Base-by-base conservation (phyloP, 2,888 invertebrate genomes). In the Chorisops tibialis region DNA sequence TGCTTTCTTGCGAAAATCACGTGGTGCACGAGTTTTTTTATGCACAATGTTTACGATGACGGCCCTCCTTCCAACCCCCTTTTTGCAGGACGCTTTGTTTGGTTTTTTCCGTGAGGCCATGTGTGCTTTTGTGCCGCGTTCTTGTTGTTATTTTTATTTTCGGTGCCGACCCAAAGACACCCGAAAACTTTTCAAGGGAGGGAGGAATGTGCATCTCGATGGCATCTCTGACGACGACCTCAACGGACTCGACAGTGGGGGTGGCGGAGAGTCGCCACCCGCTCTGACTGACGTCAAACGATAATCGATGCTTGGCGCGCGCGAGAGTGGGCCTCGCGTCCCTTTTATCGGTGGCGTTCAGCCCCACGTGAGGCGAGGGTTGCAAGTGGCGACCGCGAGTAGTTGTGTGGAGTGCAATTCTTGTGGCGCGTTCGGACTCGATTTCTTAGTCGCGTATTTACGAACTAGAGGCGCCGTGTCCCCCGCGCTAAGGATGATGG, bases 1-100 rank as follows among this genome's bases (percentile, higher is more conserved):
- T 56, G 59, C 63, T 37, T 61, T 48, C 30, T 35, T 63, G 63
- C 63, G 61, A 65, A 65, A 65, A 63, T 63, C 65, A 65, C 65
- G 65, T 65, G 65, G 65, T 59, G 48, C 41, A 45, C 19, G 24
- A n/a, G n/a, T 41, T 60, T 59, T 62, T 38, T 64, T 62, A 37
- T 58, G 58, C 58, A 48, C 19, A 47, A 30, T 41, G 30, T 30
- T 30, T 30, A 30, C 19, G 21, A 16, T 12, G 16, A 14, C 18
- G 12, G 18, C 21, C 9, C 35, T 43, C 22, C 41, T 48, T 24
- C 43, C 21, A 9, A 21, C 39, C 54, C 6, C 30, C 37, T 41
- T 30, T 30, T 30, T 30, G 30, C 30, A 9, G 7, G 30, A 5
- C n/a, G 41, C n/a, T 41, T 16, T 41, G n/a, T 30, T 30, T 30